Base-by-base conservation (phyloP, 2,888 invertebrate species). In the Macrophya alboannulata region DNA sequence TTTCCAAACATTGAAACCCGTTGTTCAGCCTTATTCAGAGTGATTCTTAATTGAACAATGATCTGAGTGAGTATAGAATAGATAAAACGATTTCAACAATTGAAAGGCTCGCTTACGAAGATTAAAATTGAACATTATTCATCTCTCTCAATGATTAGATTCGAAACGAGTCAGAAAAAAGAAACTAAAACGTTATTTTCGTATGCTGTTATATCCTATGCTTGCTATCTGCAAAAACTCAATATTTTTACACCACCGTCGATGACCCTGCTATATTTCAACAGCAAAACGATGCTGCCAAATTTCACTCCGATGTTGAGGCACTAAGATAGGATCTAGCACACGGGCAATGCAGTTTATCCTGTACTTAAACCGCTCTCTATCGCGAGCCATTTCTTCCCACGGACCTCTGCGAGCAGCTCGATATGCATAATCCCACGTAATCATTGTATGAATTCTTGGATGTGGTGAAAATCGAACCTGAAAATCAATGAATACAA, bases 371-470 rank as follows among this genome's bases (percentile, higher is more conserved):
- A 95, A 96, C 68, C 95, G 92, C 10, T 90, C 93, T 72, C 95
- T 91, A 86, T 96, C 95, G 51, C 95, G 91, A 1, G 94, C 95
- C 88, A 93, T 93, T 90, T 94, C 92, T 89, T 95, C 95, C 95
- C 95, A 95, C 1, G 94, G 95, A 3, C 95, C 95, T 88, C 92
- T 94, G n/a, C 95, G 93, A 3, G 95, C 95, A 31, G 94, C 93
- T 81, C 94, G 94, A 87, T 95, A 95, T 0, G 95, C 95, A 88
- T 91, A 95, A 68, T 95, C 93, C 95, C 95, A 95, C 86, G 94
- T 91, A 1, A 95, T 89, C 94, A 95, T 95, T 0, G 90, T 92
- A 87, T 95, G 95, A 15, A 95, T 92, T 82, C 90, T 91, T 8
- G 94, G 92, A 43, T 93, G 92, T 10, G 91, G 89, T 59, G 94